Base-by-base conservation (phyloP, 2,113 vertebrate species). In the Antennarius striatus region DNA sequence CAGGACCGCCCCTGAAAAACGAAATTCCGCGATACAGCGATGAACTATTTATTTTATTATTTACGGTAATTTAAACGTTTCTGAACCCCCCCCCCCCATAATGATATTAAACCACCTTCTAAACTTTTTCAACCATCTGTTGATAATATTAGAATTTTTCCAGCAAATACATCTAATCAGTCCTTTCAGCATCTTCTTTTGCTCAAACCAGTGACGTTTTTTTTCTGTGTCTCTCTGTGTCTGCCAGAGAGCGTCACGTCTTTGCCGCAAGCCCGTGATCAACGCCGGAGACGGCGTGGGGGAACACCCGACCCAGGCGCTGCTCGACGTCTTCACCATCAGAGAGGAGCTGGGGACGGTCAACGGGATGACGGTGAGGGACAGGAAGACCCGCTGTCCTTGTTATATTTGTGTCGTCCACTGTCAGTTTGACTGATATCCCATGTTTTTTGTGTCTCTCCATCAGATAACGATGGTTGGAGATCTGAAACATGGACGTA, bases 311-410 rank as follows among this genome's bases (percentile, higher is more conserved):
- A 99, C 98, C 0, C 97, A 99, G 87, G 98, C 96, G 0, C 91
- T 99, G 87, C 93, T 99, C 68, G 98, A 99, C 63, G 93, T 99
- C 81, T 98, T 99, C 92, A 99, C 96, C 85, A 98, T 99, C 89
- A 90, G 96, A 0, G 97, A 99, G 84, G 98, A 99, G 91, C 94
- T 99, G 68, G 98, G 98, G n/a, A 99, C 98, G 0, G 97, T 99
- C 83, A 99, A 99, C 0, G 98, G 98, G 72, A 99, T 99, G 98
- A 99, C 97, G 57, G 98, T 99, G 80, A 89, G 95, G 10, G 3
- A n/a, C 8, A 2, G 0, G 0, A 42, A 43, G 16, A 51, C 48
- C 7, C 3, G 5, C 12, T 5, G 14, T 15, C 45, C 14, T 11
- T 47, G 12, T 12, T 45, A 3, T 13, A 5, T 10, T 45, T 7